Evolutionary conservation across 2,113 vertebrate genomes (phyloP).

Genomic region (Anarhynchus alexandrinus): DNA sequence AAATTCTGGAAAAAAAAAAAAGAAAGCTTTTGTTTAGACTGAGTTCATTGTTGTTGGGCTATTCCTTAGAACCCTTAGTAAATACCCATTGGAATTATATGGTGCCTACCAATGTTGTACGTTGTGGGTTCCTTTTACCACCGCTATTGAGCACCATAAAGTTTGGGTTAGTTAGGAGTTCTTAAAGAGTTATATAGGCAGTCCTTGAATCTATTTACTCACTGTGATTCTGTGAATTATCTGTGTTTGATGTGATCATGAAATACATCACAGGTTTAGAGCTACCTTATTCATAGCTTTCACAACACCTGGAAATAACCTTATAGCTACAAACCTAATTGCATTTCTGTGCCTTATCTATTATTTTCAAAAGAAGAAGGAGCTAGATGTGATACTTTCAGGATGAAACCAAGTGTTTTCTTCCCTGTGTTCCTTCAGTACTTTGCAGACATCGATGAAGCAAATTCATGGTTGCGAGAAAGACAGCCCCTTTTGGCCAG

Average conservation of each 20-base stretch:
- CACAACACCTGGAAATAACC: neutral
- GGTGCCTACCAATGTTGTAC: neutral
- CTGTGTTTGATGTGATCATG: neutral
- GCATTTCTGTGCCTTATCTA: neutral
- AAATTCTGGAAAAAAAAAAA: neutral
- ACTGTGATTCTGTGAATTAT: neutral
- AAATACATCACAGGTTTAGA: neutral
- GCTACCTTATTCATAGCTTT: neutral
- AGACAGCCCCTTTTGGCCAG: constrained; percentile 73
- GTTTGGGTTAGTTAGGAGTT: neutral
- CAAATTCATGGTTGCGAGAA: constrained; percentile 81
- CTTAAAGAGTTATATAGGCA: neutral
- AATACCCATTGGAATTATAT: neutral
- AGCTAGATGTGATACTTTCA: neutral
- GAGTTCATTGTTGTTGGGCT: neutral
- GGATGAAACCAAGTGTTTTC: neutral
- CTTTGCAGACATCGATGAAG: constrained; percentile 80
- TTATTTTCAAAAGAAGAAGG: neutral
- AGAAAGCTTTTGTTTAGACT: neutral
- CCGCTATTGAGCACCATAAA: neutral
- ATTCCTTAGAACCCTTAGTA: neutral
- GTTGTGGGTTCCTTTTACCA: neutral
- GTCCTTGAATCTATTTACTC: neutral
- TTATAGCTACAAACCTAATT: neutral
- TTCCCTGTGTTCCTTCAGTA: constrained; percentile 71